Percentiles rank a stretch among this genome's conserved stretches.
Evolutionary conservation across 2,888 invertebrate genomes (phyloP).

Genomic region (Ichneumoninae sp.): DNA sequence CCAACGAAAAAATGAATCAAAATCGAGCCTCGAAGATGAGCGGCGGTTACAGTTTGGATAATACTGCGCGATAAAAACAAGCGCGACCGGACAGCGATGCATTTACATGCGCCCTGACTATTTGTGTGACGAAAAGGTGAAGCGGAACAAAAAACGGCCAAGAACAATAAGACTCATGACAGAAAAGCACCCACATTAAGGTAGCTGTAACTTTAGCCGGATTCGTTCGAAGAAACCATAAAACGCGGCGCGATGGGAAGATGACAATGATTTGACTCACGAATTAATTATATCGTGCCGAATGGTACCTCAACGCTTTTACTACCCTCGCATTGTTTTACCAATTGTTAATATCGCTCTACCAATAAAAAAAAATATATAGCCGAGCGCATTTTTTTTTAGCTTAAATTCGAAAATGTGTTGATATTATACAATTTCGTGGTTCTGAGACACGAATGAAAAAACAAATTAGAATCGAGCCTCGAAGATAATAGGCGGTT

Average conservation of each 20-base stretch:
- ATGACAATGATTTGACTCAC: background rate
- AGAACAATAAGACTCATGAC: background rate
- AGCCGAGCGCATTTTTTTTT: too few relatives aligned
- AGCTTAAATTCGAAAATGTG: too few relatives aligned
- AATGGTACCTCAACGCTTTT: background rate
- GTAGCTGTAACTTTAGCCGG: background rate
- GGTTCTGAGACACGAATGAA: too few relatives aligned
- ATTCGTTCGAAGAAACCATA: background rate
- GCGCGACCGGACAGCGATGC: background rate
- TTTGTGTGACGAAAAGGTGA: background rate
- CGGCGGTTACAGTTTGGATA: background rate
- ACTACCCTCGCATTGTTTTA: background rate
- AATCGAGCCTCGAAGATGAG: background rate
- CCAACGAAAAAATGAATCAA: background rate
- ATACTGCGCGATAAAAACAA: background rate
- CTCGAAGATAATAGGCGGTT: background rate
- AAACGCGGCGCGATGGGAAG: background rate
- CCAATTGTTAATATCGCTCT: background rate
- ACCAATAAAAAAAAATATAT: too few relatives aligned
- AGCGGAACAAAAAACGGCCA: background rate
- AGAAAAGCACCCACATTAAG: slow-evolving; percentile 29
- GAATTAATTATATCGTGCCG: background rate
- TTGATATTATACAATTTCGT: too few relatives aligned
- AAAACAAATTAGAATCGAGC: too few relatives aligned
- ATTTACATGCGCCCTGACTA: background rate